phyloP scores from a whole-genome alignment of 2,888 invertebrate genomes.

The Brachyptera risi region DNA sequence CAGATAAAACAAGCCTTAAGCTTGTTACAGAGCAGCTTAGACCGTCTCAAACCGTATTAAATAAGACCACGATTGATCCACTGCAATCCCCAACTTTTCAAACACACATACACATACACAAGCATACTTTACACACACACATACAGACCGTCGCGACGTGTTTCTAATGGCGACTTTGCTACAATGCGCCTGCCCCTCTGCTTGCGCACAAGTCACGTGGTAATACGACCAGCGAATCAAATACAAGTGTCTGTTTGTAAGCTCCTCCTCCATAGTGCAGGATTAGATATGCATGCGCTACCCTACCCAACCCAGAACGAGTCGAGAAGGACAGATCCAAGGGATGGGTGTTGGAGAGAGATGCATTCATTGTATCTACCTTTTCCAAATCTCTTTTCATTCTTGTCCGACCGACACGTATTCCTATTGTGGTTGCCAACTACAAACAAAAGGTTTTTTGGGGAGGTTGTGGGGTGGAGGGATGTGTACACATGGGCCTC shows the following conservation, averaged over 20 bases:
- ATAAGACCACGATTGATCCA: slow-evolving; percentile 42
- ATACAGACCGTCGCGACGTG: slow-evolving; percentile 16
- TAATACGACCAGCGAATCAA: slow-evolving; percentile 11
- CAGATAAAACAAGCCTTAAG: slow-evolving; percentile 43
- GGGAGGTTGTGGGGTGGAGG: slow-evolving; percentile 18
- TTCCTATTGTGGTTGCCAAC: slow-evolving; percentile 29
- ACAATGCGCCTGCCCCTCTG: slow-evolving; percentile 20
- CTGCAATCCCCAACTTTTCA: slow-evolving; percentile 39
- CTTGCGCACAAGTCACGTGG: slow-evolving; percentile 31
- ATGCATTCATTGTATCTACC: slow-evolving; percentile 21
- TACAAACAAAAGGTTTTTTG: slow-evolving; percentile 31
- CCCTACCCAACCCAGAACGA: slow-evolving; percentile 8
- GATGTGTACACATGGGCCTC: slow-evolving; percentile 21
- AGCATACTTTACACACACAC: slow-evolving; percentile 36
- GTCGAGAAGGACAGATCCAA: not conserved
- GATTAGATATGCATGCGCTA: slow-evolving; percentile 23
- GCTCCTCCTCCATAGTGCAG: slow-evolving; percentile 1
- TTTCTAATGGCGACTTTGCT: slow-evolving; percentile 33
- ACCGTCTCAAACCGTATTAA: slow-evolving; percentile 42
- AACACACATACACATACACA: slow-evolving; percentile 36
- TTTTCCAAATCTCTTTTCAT: slow-evolving; percentile 19
- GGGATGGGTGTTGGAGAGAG: slow-evolving; percentile 14
- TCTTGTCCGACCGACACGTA: slow-evolving; percentile 25
- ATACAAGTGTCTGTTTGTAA: not conserved
- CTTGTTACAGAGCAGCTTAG: slow-evolving; percentile 42